phyloP scores from a whole-genome alignment of 2,113 vertebrate species.

The Chamaetylas fuelleborni region DNA sequence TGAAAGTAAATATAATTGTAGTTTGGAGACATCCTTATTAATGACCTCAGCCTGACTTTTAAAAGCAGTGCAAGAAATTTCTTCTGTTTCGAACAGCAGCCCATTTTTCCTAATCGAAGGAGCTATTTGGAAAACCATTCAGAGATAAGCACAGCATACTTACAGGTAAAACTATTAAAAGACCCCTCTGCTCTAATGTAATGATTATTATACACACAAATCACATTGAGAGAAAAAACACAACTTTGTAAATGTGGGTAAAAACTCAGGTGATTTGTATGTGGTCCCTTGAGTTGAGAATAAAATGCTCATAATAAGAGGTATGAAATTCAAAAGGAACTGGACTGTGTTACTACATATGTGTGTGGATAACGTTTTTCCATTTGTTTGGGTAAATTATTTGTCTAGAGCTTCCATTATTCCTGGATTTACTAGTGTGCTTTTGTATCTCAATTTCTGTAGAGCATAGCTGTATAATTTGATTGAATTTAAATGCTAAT shows the following conservation, averaged over 20 bases:
- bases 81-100: background rate
- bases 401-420: background rate
- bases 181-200: background rate
- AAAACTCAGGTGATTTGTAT: background rate
- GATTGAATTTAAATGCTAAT: background rate
- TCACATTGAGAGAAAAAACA: background rate
- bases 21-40: background rate
- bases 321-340: background rate
- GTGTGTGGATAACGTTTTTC: background rate
- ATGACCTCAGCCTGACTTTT: background rate
- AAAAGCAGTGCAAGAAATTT: background rate
- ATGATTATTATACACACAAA: background rate
- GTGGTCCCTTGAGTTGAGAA: background rate
- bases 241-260: background rate
- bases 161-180: background rate
- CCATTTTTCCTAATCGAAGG: background rate
- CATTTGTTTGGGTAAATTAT: background rate
- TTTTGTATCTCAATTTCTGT: conserved; percentile 17
- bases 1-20: background rate
- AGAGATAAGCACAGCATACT: background rate
- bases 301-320: background rate
- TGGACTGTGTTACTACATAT: background rate
- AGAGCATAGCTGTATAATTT: conserved; percentile 18
- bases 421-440: background rate
- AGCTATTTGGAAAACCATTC: background rate